Evolutionary conservation across 2,888 invertebrate species (phyloP).

Genomic region (Belgica antarctica): DNA sequence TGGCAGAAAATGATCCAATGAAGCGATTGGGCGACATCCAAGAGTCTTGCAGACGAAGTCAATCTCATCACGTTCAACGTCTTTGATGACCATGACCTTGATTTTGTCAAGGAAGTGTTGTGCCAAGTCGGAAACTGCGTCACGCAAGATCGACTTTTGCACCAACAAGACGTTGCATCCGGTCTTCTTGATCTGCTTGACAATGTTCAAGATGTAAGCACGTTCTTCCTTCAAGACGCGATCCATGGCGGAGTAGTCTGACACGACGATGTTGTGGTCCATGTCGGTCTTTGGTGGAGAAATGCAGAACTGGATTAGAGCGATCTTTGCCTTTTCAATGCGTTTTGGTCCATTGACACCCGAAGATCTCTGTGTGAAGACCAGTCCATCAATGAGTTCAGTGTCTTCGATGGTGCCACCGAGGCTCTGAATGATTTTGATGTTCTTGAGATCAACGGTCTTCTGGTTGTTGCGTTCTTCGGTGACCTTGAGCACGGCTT

Average conservation of each 20-base stretch:
- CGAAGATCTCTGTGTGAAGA: constrained; percentile 84
- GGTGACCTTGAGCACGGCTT: constrained; percentile 79
- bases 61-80: constrained; percentile 96
- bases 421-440: constrained; percentile 94
- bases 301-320: constrained; percentile 98
- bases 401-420: constrained; percentile 98
- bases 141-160: constrained; percentile 75
- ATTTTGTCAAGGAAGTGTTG: constrained; percentile 98
- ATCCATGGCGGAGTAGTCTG: constrained; percentile 99
- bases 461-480: constrained; percentile 62
- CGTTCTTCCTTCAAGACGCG: constrained; percentile 96
- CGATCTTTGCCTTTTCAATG: constrained; percentile 97
- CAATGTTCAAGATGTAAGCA: constrained; percentile 94
- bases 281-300: constrained; percentile 99
- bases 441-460: constrained; percentile 88
- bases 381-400: constrained; percentile 90
- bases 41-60: constrained; percentile 96
- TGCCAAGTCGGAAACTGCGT: constrained; percentile 95
- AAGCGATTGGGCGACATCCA: constrained; percentile 93
- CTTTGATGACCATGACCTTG: constrained; percentile 97
- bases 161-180: constrained; percentile 97
- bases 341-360: constrained; percentile 89
- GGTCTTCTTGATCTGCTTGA: constrained; percentile 97
- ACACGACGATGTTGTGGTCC: constrained; percentile 93
- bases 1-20: constrained; percentile 93